Conservation (phyloP, 1,140 invertebrate genomes). For the Euschistus heros region DNA sequence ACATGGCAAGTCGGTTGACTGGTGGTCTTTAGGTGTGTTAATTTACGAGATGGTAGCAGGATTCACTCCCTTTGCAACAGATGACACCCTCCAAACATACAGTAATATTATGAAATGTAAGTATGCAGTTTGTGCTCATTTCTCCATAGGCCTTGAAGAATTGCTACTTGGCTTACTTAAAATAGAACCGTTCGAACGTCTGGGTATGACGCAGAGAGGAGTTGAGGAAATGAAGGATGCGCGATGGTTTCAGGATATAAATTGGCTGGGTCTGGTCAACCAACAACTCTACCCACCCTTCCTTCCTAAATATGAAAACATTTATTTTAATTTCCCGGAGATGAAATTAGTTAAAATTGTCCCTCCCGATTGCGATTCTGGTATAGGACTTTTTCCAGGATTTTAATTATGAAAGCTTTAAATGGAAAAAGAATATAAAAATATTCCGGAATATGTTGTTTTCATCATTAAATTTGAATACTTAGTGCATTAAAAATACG, state of each 20-base stretch:
- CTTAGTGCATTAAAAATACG: too few relatives aligned
- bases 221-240: conserved; percentile 54
- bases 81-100: conserved; percentile 80
- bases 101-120: conserved; percentile 71
- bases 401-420: too few relatives aligned
- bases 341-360: too few relatives aligned
- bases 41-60: conserved; percentile 76
- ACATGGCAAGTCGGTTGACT: conserved; percentile 92
- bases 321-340: too few relatives aligned
- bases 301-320: not conserved
- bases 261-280: conserved; percentile 28
- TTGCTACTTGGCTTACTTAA: conserved; percentile 77
- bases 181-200: conserved; percentile 76
- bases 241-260: conserved; percentile 24
- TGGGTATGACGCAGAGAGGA: conserved; percentile 80
- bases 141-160: conserved; percentile 68
- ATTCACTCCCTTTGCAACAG: conserved; percentile 70
- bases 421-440: too few relatives aligned
- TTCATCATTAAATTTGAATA: too few relatives aligned
- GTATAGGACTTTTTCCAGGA: too few relatives aligned
- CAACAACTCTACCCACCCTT: conserved; percentile 26
- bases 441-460: too few relatives aligned
- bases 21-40: conserved; percentile 90
- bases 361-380: too few relatives aligned
- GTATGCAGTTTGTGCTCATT: conserved; percentile 56